Evolutionary conservation across 2,113 vertebrate genomes (phyloP), one percentile per base, ranked within the genome.

Genomic region (Aptenodytes forsteri): DNA sequence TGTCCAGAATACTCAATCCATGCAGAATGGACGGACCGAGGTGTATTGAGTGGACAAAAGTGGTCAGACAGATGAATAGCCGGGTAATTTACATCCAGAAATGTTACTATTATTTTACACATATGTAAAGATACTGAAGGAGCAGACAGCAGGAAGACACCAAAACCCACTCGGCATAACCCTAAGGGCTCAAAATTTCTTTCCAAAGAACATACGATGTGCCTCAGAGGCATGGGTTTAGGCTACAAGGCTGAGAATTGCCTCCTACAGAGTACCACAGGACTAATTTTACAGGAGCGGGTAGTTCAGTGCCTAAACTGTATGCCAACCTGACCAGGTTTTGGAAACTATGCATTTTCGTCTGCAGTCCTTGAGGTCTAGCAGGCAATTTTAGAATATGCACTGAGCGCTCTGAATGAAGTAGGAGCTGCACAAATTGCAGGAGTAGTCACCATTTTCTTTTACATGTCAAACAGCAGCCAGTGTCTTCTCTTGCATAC

Each of bases 321-420:
- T 52, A 30, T n/a, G 30, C 27, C 59, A 70, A 26, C 13, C 4
- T 81, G 42, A 62, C 34, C 8, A 21, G 56, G 23, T 80, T 76
- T 90, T 73, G 54, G 34, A 62, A 95, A 92, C 0, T 0, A 19
- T 22, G 86, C 0, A 0, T 59, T 73, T 83, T 69, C 19, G 34
- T 61, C 36, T 65, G 40, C 38, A 77, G 22, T 10, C 16, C 62
- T 47, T 90, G 18, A 86, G 34, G 22, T 72, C 36, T 54, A 77
- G 36, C 13, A 49, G 19, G 49, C 44, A 69, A 77, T 69, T 77
- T 81, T 40, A 83, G 67, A 77, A 58, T 38, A 65, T 3, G 49
- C 66, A 79, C 22, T 72, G 49, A 80, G 23, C 54, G 49, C 21
- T 78, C 19, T 42, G 64, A 79, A 75, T 38, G 29, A 80, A 80